Conservation (phyloP, 2,797 vertebrate species). For the Amphiprion clarkii region DNA sequence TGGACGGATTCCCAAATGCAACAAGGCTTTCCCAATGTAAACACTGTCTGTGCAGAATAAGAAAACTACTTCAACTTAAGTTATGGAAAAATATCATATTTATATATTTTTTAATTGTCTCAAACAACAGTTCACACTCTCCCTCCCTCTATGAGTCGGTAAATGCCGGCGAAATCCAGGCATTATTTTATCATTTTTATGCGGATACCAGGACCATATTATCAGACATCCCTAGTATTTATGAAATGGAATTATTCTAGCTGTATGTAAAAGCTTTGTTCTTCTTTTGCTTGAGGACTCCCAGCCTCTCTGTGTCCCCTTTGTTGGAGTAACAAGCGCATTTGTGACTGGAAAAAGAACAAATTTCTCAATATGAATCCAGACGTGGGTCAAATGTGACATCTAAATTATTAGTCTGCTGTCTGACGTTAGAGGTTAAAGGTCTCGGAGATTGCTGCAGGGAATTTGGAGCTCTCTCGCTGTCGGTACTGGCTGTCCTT, state of each 20-base stretch:
- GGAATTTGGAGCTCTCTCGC: conserved; percentile 19
- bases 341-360: conserved; percentile 2
- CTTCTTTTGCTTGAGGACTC: background rate
- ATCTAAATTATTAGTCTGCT: conserved; percentile 29
- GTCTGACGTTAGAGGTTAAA: conserved; percentile 24
- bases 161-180: too few species aligned
- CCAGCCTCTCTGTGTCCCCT: background rate
- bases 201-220: too few species aligned
- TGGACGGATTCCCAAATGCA: too few species aligned
- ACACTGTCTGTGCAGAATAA: too few species aligned
- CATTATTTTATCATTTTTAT: too few species aligned
- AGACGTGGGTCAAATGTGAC: conserved; percentile 20
- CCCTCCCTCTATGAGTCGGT: too few species aligned
- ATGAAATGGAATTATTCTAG: background rate
- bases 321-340: background rate
- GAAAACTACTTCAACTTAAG: too few species aligned
- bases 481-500: conserved; percentile 14
- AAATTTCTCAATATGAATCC: background rate
- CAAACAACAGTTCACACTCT: too few species aligned
- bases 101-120: too few species aligned
- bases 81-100: too few species aligned
- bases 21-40: too few species aligned
- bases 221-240: too few species aligned
- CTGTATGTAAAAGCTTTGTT: background rate
- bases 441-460: conserved; percentile 20